phyloP scores from a whole-genome alignment of 2,888 invertebrate genomes.

The Tethea ocularis region DNA sequence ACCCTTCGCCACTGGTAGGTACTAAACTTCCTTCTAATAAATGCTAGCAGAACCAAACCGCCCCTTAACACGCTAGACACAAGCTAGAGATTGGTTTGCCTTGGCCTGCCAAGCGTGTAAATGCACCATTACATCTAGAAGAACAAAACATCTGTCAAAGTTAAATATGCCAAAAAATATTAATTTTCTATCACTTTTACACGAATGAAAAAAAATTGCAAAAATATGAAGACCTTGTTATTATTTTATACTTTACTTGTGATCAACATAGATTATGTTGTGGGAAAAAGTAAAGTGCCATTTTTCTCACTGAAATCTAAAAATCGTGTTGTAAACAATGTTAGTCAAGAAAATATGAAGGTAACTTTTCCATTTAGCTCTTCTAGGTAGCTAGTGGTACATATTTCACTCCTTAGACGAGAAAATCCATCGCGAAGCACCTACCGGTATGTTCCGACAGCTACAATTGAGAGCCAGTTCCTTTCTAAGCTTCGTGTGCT shows the following conservation, averaged over 20 bases:
- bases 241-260: not conserved
- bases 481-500: no score
- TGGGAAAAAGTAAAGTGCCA: conserved; percentile 46
- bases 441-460: no score
- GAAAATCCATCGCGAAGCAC: no score
- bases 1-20: no score
- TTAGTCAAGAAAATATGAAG: conserved; percentile 27
- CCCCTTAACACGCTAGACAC: no score
- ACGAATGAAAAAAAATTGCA: not conserved
- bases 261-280: conserved; percentile 14
- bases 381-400: not conserved
- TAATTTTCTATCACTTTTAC: conserved; percentile 3
- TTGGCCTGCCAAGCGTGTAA: no score
- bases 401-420: no score
- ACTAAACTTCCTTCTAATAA: no score
- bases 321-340: conserved; percentile 20
- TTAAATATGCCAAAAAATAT: not conserved
- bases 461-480: no score
- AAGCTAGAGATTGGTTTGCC: no score
- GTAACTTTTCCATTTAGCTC: conserved; percentile 17
- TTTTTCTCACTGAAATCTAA: conserved; percentile 42
- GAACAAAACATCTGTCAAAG: not conserved
- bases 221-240: conserved; percentile 7
- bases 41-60: no score
- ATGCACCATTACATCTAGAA: not conserved